Conservation (phyloP, 1,140 invertebrate genomes). For the Aethina tumida region DNA sequence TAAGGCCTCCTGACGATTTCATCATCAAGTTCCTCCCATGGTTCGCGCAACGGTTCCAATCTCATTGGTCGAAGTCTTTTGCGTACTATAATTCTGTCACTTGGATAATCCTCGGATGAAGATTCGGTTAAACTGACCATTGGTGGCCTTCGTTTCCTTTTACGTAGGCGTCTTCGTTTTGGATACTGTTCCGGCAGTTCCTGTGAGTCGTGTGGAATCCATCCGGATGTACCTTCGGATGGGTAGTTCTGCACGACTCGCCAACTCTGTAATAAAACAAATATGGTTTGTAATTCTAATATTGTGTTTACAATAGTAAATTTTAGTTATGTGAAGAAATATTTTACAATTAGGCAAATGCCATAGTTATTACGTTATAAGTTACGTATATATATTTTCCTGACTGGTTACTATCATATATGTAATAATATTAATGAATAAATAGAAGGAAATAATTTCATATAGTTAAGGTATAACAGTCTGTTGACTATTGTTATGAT, state of each 20-base stretch:
- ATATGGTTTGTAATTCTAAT: too few species aligned
- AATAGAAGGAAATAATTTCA: too few species aligned
- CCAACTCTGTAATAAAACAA: constrained; percentile 40
- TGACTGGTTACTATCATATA: too few species aligned
- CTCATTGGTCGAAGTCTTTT: constrained; percentile 15
- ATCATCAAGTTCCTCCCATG: constrained; percentile 28
- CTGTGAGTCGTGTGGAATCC: constrained; percentile 20
- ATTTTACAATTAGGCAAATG: too few species aligned
- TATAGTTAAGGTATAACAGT: too few species aligned
- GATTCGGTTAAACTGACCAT: constrained; percentile 2
- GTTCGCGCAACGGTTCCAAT: constrained; percentile 18
- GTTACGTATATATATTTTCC: too few species aligned
- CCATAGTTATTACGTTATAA: too few species aligned
- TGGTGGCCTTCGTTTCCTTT: constrained; percentile 42
- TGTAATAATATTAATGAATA: too few species aligned
- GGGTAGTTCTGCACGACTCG: constrained; percentile 32
- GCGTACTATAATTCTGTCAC: constrained; percentile 5
- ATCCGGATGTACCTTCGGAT: constrained; percentile 17
- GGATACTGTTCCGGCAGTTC: constrained; percentile 20
- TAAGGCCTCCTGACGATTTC: constrained; percentile 19
- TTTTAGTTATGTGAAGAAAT: too few species aligned
- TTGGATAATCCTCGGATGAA: constrained; percentile 4
- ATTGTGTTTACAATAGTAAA: too few species aligned
- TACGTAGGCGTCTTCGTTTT: constrained; percentile 38
- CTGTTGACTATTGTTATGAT: too few species aligned